phyloP scores from a whole-genome alignment of 2,888 invertebrate genomes.

The Luperina testacea region DNA sequence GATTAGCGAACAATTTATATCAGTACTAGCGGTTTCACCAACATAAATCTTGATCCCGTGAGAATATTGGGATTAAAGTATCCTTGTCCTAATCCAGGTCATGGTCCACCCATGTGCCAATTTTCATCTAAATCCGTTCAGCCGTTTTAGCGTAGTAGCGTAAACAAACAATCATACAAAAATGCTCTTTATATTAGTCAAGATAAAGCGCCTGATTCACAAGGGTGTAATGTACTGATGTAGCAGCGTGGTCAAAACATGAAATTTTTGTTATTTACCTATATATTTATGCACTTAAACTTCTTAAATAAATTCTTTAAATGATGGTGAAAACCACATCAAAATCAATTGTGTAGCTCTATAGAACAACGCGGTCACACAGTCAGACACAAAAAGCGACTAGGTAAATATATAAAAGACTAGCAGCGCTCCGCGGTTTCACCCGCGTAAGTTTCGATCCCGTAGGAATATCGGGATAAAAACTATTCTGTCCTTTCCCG shows the following conservation, averaged over 20 bases:
- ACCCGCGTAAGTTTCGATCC: too few species aligned
- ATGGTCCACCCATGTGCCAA: background rate
- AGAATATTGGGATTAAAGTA: background rate
- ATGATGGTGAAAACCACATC: background rate
- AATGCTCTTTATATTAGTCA: background rate
- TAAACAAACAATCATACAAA: background rate
- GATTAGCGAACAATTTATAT: background rate
- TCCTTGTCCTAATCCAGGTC: background rate
- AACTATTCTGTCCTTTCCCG: too few species aligned
- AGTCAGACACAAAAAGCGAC: too few species aligned
- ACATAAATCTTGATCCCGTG: background rate
- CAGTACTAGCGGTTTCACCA: background rate
- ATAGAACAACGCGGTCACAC: background rate
- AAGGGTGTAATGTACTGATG: too few species aligned
- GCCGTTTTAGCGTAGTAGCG: background rate
- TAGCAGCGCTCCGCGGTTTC: too few species aligned
- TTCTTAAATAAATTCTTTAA: background rate
- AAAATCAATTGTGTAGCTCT: background rate
- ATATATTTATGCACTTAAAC: background rate
- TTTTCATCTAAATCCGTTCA: background rate
- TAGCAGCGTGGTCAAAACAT: background rate
- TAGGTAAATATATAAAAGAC: too few species aligned
- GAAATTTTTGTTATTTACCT: background rate
- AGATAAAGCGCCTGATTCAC: background rate
- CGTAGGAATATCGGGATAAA: too few species aligned